Percentiles rank a stretch among this genome's conserved stretches.
phyloP scores from a whole-genome alignment of 1,140 invertebrate species.

The Archivesica marissinica region DNA sequence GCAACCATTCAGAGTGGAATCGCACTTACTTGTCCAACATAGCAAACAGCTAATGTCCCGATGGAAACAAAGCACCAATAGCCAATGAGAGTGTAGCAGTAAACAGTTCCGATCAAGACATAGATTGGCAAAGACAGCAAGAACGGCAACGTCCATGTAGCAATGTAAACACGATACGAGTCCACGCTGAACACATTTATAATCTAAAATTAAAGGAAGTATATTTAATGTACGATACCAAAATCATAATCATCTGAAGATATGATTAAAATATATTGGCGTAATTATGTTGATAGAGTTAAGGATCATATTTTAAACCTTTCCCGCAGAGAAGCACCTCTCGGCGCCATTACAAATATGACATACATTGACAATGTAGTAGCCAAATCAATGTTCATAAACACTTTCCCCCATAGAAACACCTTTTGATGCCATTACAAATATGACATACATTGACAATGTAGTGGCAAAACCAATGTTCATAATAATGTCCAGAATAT shows the following conservation, averaged over 20 bases:
- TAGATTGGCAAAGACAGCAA: constrained; percentile 54
- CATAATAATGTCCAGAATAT: no score
- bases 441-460: no score
- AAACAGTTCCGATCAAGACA: constrained; percentile 46
- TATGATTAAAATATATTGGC: not conserved
- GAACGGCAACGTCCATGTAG: constrained; percentile 10
- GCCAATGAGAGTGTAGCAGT: constrained; percentile 54
- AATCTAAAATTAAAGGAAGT: constrained; percentile 34
- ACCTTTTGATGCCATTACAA: no score
- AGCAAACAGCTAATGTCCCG: constrained; percentile 57
- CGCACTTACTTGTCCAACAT: constrained; percentile 51
- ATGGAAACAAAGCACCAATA: constrained; percentile 54
- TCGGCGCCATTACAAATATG: no score
- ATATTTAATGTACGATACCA: not conserved
- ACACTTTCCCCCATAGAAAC: no score
- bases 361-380: no score
- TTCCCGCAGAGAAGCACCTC: no score
- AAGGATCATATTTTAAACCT: no score
- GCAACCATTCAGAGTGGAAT: not conserved
- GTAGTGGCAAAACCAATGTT: no score
- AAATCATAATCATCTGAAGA: not conserved
- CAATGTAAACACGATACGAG: constrained; percentile 58
- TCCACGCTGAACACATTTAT: constrained; percentile 62
- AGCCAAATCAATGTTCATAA: no score
- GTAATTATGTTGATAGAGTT: not conserved